These are phyloP conservation scores for Rostratula benghalensis DNA, from an alignment of 2,113 vertebrate genomes.

Conservation along the genomic window DNA sequence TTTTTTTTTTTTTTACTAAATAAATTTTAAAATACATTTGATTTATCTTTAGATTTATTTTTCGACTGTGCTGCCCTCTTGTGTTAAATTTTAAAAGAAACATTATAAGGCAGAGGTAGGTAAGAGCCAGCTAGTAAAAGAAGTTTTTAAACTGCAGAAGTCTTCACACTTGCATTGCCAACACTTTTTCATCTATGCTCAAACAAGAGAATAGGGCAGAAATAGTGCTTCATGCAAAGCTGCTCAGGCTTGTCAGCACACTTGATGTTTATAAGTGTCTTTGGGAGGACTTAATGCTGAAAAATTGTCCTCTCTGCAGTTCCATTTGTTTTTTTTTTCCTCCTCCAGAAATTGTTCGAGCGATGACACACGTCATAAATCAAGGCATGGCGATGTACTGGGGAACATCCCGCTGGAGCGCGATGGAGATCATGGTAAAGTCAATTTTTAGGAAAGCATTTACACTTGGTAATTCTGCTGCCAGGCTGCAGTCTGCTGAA, in stretches of 20 bases:
- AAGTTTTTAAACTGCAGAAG: not conserved
- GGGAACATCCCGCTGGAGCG: slow-evolving; percentile 96
- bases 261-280: fast-evolving
- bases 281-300: not conserved
- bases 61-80: slow-evolving; percentile 69
- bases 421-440: slow-evolving; percentile 98
- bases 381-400: slow-evolving; percentile 99
- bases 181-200: fast-evolving
- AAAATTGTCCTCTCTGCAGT: not conserved
- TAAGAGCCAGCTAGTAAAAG: not conserved
- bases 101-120: fast-evolving
- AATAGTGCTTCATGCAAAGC: fast-evolving
- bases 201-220: not conserved
- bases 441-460: fast-evolving
- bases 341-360: slow-evolving; percentile 89
- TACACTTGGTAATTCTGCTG: not conserved
- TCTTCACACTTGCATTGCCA: fast-evolving
- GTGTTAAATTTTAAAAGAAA: not conserved
- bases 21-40: not conserved
- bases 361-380: slow-evolving; percentile 97
- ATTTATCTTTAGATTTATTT: not conserved
- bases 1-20: not conserved
- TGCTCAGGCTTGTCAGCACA: fast-evolving
- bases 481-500: not conserved
- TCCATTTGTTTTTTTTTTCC: not conserved